These are phyloP conservation scores for Myzus persicae DNA, from an alignment of 1,140 invertebrate genomes.

Conservation along the genomic window DNA sequence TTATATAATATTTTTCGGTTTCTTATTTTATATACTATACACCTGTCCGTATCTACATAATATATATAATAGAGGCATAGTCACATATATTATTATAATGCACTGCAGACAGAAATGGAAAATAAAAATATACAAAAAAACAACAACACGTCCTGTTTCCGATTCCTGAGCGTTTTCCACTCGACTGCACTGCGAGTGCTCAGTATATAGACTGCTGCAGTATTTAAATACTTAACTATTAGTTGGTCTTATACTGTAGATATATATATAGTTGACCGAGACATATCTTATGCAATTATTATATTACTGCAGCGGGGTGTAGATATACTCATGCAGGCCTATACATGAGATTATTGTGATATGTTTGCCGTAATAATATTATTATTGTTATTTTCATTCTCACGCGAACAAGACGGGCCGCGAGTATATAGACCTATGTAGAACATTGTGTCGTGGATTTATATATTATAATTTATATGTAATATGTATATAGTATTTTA, in stretches of 20 bases:
- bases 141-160: constrained; percentile 34
- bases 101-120: neutral
- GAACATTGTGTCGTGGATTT: neutral
- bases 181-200: constrained; percentile 35
- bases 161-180: constrained; percentile 37
- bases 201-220: neutral
- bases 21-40: neutral
- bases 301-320: neutral
- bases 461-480: neutral
- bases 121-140: constrained; percentile 28
- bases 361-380: neutral
- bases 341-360: neutral
- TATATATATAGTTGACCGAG: neutral
- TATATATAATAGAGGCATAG: neutral
- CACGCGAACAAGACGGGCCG: neutral
- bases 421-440: neutral
- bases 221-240: neutral
- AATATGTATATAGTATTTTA: too few species aligned
- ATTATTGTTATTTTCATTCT: constrained; percentile 14
- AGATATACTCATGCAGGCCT: neutral
- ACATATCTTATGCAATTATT: neutral
- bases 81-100: constrained; percentile 35
- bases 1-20: neutral
- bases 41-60: neutral
- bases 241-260: neutral